A percentile compares a stretch with the other conserved stretches of the same genome.
These are phyloP conservation scores for Parnassius glacialis DNA, from an alignment of 2,888 invertebrate genomes.

Conservation along the genomic window DNA sequence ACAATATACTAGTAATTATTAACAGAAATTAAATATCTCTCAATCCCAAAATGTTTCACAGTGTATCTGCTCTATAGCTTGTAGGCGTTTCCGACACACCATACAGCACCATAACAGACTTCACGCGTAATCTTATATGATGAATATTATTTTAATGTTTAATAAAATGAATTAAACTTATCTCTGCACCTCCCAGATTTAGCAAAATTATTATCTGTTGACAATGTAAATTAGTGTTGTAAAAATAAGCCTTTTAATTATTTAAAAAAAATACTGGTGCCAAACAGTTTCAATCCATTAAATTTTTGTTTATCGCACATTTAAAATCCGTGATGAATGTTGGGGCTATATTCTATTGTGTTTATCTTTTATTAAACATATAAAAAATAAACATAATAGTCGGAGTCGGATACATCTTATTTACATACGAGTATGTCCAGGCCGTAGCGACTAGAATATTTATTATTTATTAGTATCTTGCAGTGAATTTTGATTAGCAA, in stretches of 20 bases:
- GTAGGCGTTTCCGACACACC: no score
- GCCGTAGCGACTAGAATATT: not conserved
- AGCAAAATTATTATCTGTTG: slow-evolving; percentile 9
- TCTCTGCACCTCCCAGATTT: not conserved
- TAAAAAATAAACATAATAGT: slow-evolving; percentile 55
- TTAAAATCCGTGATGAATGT: slow-evolving; percentile 51
- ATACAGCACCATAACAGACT: no score
- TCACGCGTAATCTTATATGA: no score
- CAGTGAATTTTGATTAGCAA: not conserved
- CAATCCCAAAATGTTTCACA: no score
- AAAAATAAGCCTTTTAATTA: slow-evolving; percentile 23
- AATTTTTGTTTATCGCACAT: not conserved
- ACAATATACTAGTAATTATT: no score
- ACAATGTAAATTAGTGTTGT: slow-evolving; percentile 28
- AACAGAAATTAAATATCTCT: no score
- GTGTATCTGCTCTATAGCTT: no score
- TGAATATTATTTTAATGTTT: no score
- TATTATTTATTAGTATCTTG: not conserved
- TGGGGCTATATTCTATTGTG: slow-evolving; percentile 41
- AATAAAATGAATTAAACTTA: no score
- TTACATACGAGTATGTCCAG: not conserved
- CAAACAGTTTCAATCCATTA: slow-evolving; percentile 24
- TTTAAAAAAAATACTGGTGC: slow-evolving; percentile 35
- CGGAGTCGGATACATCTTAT: slow-evolving; percentile 51
- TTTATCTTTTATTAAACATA: slow-evolving; percentile 30